Conservation (phyloP, 2,888 invertebrate genomes). For the Euplagia quadripunctaria region DNA sequence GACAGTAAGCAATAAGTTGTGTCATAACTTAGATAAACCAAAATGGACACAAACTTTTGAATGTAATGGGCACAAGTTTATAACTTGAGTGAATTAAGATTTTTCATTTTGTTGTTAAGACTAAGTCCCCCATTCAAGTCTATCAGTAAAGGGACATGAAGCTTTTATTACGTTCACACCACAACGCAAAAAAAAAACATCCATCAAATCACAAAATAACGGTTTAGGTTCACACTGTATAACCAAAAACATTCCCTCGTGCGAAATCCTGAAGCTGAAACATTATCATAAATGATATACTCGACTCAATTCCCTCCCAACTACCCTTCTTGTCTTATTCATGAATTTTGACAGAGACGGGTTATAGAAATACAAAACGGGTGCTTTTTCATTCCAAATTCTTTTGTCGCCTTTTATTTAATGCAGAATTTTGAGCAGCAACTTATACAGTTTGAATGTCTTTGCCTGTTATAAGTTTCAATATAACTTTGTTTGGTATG, state of each 20-base stretch:
- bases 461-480: slow-evolving; percentile 50
- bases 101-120: background rate
- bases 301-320: slow-evolving; percentile 49
- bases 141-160: background rate
- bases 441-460: slow-evolving; percentile 51
- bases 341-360: slow-evolving; percentile 60
- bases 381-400: slow-evolving; percentile 53
- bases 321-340: slow-evolving; percentile 59
- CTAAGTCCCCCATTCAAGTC: background rate
- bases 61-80: background rate
- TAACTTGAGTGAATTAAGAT: background rate
- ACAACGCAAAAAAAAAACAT: background rate
- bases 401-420: slow-evolving; percentile 52
- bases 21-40: no score
- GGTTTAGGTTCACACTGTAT: slow-evolving; percentile 18
- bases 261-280: slow-evolving; percentile 38
- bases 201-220: slow-evolving; percentile 18
- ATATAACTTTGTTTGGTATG: slow-evolving; percentile 41
- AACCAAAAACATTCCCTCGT: slow-evolving; percentile 38
- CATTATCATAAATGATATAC: slow-evolving; percentile 60
- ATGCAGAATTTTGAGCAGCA: slow-evolving; percentile 52
- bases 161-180: slow-evolving; percentile 5
- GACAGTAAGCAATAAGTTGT: no score
- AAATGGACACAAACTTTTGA: background rate
- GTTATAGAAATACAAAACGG: slow-evolving; percentile 55